phyloP scores from a whole-genome alignment of 1,140 invertebrate genomes.

The Pseudomyrmex sp. region DNA sequence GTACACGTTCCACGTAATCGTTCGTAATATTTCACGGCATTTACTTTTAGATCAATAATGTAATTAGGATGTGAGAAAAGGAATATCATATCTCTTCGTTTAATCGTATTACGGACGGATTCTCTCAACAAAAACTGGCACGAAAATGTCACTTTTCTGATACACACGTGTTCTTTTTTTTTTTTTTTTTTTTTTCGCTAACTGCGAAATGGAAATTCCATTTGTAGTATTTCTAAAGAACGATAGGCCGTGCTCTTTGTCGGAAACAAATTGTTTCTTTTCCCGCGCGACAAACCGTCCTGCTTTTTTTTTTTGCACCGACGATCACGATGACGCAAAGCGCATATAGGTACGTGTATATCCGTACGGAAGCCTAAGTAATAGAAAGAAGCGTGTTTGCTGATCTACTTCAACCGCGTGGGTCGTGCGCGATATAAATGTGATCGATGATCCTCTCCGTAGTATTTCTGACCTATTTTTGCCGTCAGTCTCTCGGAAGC shows the following conservation, averaged over 20 bases:
- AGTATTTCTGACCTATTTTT: conserved; percentile 41
- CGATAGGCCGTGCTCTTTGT: background rate
- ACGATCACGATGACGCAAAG: background rate
- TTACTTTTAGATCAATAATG: background rate
- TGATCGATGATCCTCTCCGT: background rate
- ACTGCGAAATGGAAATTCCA: conserved; percentile 27
- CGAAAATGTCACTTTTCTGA: conserved; percentile 1
- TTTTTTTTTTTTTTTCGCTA: background rate
- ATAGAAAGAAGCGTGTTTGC: background rate
- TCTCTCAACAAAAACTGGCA: background rate
- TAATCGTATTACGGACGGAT: background rate
- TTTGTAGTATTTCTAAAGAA: background rate
- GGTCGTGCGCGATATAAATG: conserved; percentile 5
- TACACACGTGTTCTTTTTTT: background rate
- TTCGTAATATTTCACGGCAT: conserved; percentile 6
- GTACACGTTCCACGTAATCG: background rate
- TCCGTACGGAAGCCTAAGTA: background rate
- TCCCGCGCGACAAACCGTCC: background rate
- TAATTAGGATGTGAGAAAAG: background rate
- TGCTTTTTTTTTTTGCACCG: background rate
- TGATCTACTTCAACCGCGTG: background rate
- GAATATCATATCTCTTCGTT: background rate
- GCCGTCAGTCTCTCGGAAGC: background rate
- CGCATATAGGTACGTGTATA: background rate
- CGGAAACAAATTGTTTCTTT: conserved; percentile 13